Evolutionary conservation across 2,888 invertebrate genomes (phyloP).

Genomic region (Tipula unca): DNA sequence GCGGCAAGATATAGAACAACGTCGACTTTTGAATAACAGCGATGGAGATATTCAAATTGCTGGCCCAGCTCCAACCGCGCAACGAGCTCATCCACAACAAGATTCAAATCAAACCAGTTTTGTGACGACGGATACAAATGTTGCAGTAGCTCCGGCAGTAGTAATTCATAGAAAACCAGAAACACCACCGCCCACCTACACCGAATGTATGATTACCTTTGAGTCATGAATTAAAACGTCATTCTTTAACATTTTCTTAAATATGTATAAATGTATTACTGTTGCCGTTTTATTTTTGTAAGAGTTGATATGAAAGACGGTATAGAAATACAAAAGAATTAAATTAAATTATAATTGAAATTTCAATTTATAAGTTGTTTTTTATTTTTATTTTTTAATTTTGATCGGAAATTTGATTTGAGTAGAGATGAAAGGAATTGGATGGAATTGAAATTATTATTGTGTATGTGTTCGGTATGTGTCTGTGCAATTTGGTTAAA

Average conservation of each 20-base stretch:
- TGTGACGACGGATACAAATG: neutral
- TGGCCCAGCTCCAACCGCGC: neutral
- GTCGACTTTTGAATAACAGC: neutral
- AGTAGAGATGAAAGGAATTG: neutral
- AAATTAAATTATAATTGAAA: conserved; percentile 14
- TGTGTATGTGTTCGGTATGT: neutral
- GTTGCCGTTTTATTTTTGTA: neutral
- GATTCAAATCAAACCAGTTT: neutral
- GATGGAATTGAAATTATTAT: neutral
- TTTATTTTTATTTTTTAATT: neutral
- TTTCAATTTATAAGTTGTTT: conserved; percentile 3
- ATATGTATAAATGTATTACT: no score
- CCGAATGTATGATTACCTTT: neutral
- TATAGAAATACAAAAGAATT: conserved; percentile 3
- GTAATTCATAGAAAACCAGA: neutral
- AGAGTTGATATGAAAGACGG: neutral
- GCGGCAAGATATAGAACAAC: neutral
- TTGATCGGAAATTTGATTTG: conserved; percentile 18
- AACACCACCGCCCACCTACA: conserved; percentile 18
- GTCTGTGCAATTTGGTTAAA: neutral
- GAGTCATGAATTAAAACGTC: neutral
- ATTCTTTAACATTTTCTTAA: neutral
- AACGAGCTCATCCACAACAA: neutral
- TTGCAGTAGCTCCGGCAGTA: neutral
- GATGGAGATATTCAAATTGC: neutral